Percentiles rank a stretch among this genome's conserved stretches.
These are phyloP conservation scores for Epinotia ramella DNA, from an alignment of 2,888 invertebrate species.

Conservation along the genomic window DNA sequence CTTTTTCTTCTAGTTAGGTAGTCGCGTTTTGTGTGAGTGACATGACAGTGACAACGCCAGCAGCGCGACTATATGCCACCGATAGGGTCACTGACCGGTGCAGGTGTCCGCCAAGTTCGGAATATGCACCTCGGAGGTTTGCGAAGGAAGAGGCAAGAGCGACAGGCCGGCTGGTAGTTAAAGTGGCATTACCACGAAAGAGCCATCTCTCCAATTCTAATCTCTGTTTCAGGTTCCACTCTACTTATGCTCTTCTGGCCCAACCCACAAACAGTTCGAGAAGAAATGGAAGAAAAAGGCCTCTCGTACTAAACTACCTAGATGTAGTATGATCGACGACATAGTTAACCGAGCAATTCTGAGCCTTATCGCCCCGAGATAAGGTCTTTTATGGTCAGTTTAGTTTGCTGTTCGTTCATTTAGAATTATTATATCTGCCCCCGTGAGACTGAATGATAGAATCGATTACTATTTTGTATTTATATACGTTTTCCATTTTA, in stretches of 20 bases:
- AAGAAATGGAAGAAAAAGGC: constrained; percentile 71
- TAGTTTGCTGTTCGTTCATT: constrained; percentile 28
- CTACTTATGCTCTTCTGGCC: constrained; percentile 77
- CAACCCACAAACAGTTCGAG: constrained; percentile 69
- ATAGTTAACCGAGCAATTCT: background rate
- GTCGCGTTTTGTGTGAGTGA: no score
- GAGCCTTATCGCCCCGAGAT: background rate
- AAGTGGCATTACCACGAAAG: no score
- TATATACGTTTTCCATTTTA: constrained; percentile 37
- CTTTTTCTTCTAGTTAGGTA: no score
- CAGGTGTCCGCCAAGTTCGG: no score
- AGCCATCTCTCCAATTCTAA: no score
- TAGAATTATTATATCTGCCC: constrained; percentile 38
- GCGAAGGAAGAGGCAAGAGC: no score
- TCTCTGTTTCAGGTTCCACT: constrained; percentile 70
- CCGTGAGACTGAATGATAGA: constrained; percentile 47
- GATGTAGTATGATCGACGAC: constrained; percentile 2
- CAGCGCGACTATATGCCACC: no score
- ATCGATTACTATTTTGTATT: constrained; percentile 46
- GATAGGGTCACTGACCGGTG: no score
- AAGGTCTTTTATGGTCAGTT: background rate
- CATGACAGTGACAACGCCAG: no score
- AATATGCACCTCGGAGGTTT: no score
- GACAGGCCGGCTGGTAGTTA: no score
- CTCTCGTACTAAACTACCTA: constrained; percentile 63